Evolutionary conservation across 2,113 vertebrate species (phyloP).

Genomic region (Forbesichthys papilliferus): DNA sequence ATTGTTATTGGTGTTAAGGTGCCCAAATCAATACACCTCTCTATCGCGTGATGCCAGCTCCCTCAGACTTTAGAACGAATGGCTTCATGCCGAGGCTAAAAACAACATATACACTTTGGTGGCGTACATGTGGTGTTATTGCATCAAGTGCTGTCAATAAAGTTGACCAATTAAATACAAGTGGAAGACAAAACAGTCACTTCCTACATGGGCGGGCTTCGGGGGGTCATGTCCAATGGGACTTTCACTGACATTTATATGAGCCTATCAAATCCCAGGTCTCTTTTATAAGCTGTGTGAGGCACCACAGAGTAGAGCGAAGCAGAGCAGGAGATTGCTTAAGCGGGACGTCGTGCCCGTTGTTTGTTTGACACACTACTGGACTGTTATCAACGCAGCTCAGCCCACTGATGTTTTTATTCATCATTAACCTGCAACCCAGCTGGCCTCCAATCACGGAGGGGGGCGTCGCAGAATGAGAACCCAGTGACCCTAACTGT

Average conservation of each 20-base stretch:
- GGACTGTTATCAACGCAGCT: constrained; percentile 54
- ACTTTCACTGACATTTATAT: constrained; percentile 43
- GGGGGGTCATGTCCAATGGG: constrained; percentile 34
- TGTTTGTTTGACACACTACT: constrained; percentile 59
- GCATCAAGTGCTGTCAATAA: constrained; percentile 59
- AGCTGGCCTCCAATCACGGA: constrained; percentile 58
- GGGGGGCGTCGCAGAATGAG: constrained; percentile 41
- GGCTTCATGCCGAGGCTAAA: constrained; percentile 24
- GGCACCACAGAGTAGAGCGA: constrained; percentile 39
- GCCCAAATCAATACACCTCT: constrained; percentile 47
- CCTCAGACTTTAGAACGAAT: constrained; percentile 43
- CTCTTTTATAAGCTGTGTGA: constrained; percentile 37
- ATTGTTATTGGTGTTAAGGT: constrained; percentile 28
- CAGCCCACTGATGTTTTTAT: constrained; percentile 48
- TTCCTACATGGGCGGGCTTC: constrained; percentile 48
- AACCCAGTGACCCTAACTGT: constrained; percentile 56
- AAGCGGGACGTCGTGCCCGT: constrained; percentile 29
- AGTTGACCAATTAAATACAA: constrained; percentile 53
- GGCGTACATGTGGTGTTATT: constrained; percentile 55
- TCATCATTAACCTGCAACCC: constrained; percentile 60
- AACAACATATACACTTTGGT: constrained; percentile 58
- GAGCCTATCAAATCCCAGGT: constrained; percentile 49
- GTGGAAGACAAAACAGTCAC: constrained; percentile 51
- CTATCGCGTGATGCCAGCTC: constrained; percentile 46
- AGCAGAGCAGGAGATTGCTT: constrained; percentile 35